Percentiles rank a stretch among this genome's conserved stretches.
Evolutionary conservation across 2,888 invertebrate species (phyloP).

Genomic region (Mactromeris polynyma): DNA sequence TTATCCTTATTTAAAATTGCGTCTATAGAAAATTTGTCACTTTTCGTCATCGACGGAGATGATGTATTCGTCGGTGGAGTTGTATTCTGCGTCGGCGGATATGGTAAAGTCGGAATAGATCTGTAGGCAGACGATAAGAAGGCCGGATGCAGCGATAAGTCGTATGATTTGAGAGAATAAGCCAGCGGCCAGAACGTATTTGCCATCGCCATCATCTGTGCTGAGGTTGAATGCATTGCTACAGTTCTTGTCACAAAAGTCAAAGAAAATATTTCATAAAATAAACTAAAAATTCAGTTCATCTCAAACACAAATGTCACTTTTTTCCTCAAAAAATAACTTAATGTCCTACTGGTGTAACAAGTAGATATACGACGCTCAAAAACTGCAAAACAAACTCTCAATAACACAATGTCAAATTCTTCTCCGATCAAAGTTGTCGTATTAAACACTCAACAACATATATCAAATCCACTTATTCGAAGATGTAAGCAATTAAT

Average conservation of each 20-base stretch:
- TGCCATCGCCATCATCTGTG: conserved; percentile 57
- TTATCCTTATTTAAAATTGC: conserved; percentile 77
- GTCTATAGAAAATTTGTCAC: conserved; percentile 81
- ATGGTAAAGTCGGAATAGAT: conserved; percentile 53
- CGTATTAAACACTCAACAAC: not conserved
- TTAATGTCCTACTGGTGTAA: not conserved
- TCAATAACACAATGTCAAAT: not conserved
- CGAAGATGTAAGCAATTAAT: conserved; percentile 43
- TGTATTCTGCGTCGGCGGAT: conserved; percentile 14
- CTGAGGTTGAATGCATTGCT: conserved; percentile 52
- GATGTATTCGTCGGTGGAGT: conserved; percentile 36
- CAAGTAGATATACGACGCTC: not conserved
- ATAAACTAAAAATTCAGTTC: not conserved
- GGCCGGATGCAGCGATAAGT: conserved; percentile 78
- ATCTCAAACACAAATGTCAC: not conserved
- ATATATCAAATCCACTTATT: conserved; percentile 28
- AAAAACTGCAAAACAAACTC: not conserved
- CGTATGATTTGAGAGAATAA: conserved; percentile 72
- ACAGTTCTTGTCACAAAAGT: not conserved
- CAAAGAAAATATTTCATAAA: not conserved
- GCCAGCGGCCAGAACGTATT: conserved; percentile 65
- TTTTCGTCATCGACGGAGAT: conserved; percentile 46
- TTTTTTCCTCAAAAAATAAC: not conserved
- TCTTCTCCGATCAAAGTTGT: not conserved
- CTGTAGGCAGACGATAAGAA: conserved; percentile 75